These are phyloP conservation scores for Glaucomys volans DNA, from an alignment of 2,113 vertebrate species.

Conservation along the genomic window DNA sequence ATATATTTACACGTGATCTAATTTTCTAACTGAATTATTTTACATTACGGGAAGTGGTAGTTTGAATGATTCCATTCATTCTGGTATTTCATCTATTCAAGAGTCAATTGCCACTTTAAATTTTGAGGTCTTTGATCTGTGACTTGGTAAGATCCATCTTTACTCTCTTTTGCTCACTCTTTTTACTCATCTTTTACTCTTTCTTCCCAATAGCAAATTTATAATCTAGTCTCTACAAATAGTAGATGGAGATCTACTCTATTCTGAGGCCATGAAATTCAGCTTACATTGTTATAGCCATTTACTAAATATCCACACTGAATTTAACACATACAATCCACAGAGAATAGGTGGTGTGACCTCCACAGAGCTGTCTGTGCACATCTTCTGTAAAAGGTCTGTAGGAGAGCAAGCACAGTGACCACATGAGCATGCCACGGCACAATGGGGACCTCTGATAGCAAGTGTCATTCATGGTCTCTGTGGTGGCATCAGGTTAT, in stretches of 20 bases:
- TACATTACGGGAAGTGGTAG: not conserved
- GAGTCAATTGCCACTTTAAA: not conserved
- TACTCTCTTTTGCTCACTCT: too few species aligned
- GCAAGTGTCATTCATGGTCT: not conserved
- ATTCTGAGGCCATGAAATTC: not conserved
- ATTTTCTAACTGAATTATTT: conserved; percentile 7
- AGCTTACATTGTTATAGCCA: not conserved
- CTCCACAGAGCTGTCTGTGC: not conserved
- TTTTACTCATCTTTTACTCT: too few species aligned
- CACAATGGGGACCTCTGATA: not conserved
- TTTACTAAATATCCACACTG: not conserved
- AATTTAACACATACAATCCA: not conserved
- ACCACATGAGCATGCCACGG: not conserved
- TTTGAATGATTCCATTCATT: conserved; percentile 38
- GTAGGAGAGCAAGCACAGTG: not conserved
- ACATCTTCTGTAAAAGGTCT: not conserved
- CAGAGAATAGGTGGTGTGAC: not conserved
- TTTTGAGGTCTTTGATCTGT: not conserved
- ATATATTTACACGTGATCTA: not conserved
- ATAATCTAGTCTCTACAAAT: not conserved
- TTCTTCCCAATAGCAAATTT: not conserved
- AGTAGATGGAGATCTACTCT: not conserved
- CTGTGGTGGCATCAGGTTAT: not conserved
- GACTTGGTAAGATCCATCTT: not conserved
- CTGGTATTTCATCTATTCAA: not conserved